These are phyloP conservation scores for Pseudolycoriella hygida DNA, from an alignment of 2,888 invertebrate genomes.

Conservation along the genomic window DNA sequence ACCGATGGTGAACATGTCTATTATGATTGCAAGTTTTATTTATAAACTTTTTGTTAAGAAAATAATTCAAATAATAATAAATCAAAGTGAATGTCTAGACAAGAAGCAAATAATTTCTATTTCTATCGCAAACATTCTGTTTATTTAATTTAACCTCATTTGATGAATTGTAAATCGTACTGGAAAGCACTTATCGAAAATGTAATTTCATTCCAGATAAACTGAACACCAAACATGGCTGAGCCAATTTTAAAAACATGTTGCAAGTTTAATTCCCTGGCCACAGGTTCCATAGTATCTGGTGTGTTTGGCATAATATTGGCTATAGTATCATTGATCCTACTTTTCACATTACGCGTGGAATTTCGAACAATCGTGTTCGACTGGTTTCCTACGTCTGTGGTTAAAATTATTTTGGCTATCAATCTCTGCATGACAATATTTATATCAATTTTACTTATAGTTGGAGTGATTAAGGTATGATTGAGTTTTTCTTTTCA, in stretches of 20 bases:
- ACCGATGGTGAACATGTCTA: too few relatives aligned
- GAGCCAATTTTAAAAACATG: constrained; percentile 42
- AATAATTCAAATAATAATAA: too few relatives aligned
- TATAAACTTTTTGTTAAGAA: too few relatives aligned
- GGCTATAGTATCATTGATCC: constrained; percentile 49
- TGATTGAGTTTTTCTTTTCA: too few relatives aligned
- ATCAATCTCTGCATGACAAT: constrained; percentile 71
- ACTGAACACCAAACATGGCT: constrained; percentile 16
- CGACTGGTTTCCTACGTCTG: constrained; percentile 46
- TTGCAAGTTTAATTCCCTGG: constrained; percentile 52
- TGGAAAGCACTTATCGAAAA: too few relatives aligned
- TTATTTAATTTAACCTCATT: too few relatives aligned
- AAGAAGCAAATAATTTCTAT: too few relatives aligned
- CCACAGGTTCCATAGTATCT: constrained; percentile 55
- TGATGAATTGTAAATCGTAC: too few relatives aligned
- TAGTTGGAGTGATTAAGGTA: constrained; percentile 33
- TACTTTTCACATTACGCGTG: constrained; percentile 44
- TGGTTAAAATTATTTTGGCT: constrained; percentile 59
- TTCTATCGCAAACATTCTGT: too few relatives aligned
- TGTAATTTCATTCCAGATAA: too few relatives aligned
- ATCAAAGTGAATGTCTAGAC: too few relatives aligned
- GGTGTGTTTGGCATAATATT: constrained; percentile 57
- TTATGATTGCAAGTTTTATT: too few relatives aligned
- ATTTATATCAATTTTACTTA: constrained; percentile 56
- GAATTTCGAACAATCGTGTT: constrained; percentile 63